Evolutionary conservation across 2,888 invertebrate species (phyloP).

Genomic region (Ichneumoninae sp.): DNA sequence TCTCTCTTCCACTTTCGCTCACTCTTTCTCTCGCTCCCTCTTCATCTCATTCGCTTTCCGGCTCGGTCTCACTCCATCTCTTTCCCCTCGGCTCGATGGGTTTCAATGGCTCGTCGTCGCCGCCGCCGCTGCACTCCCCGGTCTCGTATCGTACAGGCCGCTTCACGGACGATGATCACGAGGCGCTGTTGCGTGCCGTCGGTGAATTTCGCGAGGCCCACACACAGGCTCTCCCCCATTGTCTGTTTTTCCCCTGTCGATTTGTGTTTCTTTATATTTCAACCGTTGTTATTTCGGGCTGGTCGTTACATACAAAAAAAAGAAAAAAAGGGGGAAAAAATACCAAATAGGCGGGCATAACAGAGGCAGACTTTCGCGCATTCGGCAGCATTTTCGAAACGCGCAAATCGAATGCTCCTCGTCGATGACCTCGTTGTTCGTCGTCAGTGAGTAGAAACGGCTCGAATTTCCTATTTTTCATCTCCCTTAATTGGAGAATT

Average conservation of each 20-base stretch:
- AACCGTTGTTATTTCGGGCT: conserved; percentile 50
- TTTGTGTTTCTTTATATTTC: conserved; percentile 55
- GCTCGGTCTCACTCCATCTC: conserved; percentile 61
- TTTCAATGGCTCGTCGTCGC: conserved; percentile 75
- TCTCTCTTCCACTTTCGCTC: conserved; percentile 34
- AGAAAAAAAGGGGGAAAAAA: conserved; percentile 4
- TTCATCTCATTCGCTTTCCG: conserved; percentile 50
- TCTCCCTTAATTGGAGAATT: not conserved
- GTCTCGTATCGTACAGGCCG: conserved; percentile 71
- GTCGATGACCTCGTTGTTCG: conserved; percentile 43
- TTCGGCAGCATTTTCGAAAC: conserved; percentile 40
- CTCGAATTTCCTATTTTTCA: not conserved
- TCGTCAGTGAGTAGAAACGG: not conserved
- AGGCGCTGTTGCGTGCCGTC: conserved; percentile 59
- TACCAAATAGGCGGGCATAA: not conserved
- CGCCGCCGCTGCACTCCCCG: conserved; percentile 3
- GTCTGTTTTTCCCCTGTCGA: conserved; percentile 23
- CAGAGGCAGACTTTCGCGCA: not conserved
- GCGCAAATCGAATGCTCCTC: conserved; percentile 44
- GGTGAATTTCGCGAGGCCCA: conserved; percentile 39
- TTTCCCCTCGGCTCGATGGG: conserved; percentile 69
- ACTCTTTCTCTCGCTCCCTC: conserved; percentile 61
- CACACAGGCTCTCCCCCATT: conserved; percentile 39
- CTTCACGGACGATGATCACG: conserved; percentile 69
- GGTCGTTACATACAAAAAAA: conserved; percentile 5